Evolutionary conservation across 2,888 invertebrate genomes (phyloP), one percentile per base, ranked within the genome.

Genomic region (Trichogramma evanescens): DNA sequence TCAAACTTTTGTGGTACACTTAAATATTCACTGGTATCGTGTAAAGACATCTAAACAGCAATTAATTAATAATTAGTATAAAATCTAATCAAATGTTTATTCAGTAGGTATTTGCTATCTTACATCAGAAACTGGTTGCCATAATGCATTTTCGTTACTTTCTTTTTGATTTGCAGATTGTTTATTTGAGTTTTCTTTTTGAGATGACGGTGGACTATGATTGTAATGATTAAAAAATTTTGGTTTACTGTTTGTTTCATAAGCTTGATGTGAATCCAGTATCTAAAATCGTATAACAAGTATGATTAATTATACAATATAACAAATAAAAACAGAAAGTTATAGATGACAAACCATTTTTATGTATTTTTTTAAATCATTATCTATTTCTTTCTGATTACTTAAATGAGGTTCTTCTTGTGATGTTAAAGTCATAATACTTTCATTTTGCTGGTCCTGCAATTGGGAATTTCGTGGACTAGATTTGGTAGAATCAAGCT

Each of bases 321-420:
- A 39, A 55, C 40, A 52, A 41, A 38, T 42, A 4, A 48, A 56
- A 26, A 26, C 7, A 56, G 46, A 44, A 54, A 52, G 50, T 55
- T 54, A 53, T 46, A 10, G 52, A 56, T 42, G 13, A 46, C 67
- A 67, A 68, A 81, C 82, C 80, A 81, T 77, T 73, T 79, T 77
- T 46, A 82, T 78, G 64, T 81, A 82, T 71, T 78, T 80, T 61
- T 79, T 78, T 26, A 82, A 71, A 66, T 82, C 81, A 57, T 75
- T 76, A 58, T 77, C 79, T 0, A 74, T 71, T 56, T 73, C 74
- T 55, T 66, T 74, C 66, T 71, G 75, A 64, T 71, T 75, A n/a
- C 71, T 74, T 38, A 77, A 55, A 3, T 78, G 78, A 7, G 76
- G 76, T 50, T 80, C 76, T 6, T 73, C 72, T n/a, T 70, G 67